Percentiles rank a stretch among this genome's conserved stretches.
phyloP scores from a whole-genome alignment of 2,888 invertebrate genomes.

The Colletes collaris region DNA sequence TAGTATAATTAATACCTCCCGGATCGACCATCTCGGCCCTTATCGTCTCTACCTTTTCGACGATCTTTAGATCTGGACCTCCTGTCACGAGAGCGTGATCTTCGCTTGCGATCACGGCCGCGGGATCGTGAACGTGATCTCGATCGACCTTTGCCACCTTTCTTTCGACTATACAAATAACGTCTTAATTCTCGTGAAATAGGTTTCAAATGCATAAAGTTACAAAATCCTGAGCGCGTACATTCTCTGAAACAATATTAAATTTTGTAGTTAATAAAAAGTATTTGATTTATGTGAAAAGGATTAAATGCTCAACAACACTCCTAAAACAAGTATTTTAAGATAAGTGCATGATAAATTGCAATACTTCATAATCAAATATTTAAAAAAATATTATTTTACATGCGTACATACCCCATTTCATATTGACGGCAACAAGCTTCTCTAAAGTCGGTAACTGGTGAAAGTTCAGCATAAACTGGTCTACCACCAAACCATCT shows the following conservation, averaged over 20 bases:
- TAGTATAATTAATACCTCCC: constrained; percentile 82
- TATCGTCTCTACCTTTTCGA: constrained; percentile 81
- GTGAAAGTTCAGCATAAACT: constrained; percentile 98
- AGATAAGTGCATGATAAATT: too few relatives aligned
- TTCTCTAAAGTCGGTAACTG: constrained; percentile 99
- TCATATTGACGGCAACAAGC: constrained; percentile 99
- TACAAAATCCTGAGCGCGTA: constrained; percentile 99
- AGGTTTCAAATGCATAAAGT: constrained; percentile 99
- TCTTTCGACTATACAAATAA: constrained; percentile 90
- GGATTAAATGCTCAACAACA: too few relatives aligned
- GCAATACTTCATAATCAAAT: neutral
- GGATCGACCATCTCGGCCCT: constrained; percentile 83
- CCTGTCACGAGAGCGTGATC: constrained; percentile 81
- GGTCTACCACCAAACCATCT: constrained; percentile 99
- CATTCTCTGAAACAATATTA: constrained; percentile 88
- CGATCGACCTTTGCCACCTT: constrained; percentile 84
- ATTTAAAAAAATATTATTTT: neutral
- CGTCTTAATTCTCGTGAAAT: constrained; percentile 97
- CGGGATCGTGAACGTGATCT: constrained; percentile 86
- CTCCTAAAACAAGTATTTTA: too few relatives aligned
- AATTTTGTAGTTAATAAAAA: neutral
- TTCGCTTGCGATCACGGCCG: constrained; percentile 83
- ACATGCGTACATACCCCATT: constrained; percentile 89
- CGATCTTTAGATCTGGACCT: constrained; percentile 81
- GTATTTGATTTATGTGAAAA: neutral